These are phyloP conservation scores for Pararge aegeria DNA, from an alignment of 1,140 invertebrate genomes.

Conservation along the genomic window DNA sequence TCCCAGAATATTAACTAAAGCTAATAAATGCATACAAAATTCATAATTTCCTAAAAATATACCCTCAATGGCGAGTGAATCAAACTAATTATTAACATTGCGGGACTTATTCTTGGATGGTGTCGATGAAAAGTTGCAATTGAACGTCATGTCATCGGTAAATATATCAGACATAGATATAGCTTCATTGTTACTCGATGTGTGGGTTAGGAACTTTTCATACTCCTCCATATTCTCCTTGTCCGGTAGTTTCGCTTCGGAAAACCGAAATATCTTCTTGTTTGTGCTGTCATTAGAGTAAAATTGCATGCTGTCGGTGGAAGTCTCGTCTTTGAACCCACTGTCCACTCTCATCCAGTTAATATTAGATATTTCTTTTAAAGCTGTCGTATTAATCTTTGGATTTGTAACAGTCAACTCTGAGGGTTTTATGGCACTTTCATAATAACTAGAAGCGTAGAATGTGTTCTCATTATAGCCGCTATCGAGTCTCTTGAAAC, in stretches of 20 bases:
- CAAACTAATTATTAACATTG: conserved; percentile 36
- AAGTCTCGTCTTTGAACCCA: conserved; percentile 73
- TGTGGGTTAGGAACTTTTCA: conserved; percentile 43
- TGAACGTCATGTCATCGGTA: conserved; percentile 69
- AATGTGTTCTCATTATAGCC: conserved; percentile 73
- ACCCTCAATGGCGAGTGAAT: conserved; percentile 7
- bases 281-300: conserved; percentile 40
- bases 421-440: conserved; percentile 73
- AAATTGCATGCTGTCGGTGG: conserved; percentile 62
- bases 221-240: conserved; percentile 65
- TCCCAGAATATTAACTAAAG: conserved; percentile 22
- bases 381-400: conserved; percentile 47
- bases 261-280: conserved; percentile 43
- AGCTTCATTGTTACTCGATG: conserved; percentile 49
- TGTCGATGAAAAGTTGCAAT: conserved; percentile 75
- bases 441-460: conserved; percentile 70
- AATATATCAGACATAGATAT: conserved; percentile 75
- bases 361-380: conserved; percentile 70
- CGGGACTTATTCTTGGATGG: conserved; percentile 70
- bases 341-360: conserved; percentile 75
- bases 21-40: conserved; percentile 54
- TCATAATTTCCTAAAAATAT: conserved; percentile 32
- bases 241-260: conserved; percentile 52
- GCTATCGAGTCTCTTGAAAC: conserved; percentile 72
- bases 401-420: conserved; percentile 67